Percentiles rank a stretch among this genome's conserved stretches.
Evolutionary conservation across 2,888 invertebrate genomes (phyloP).

Genomic region (Hoplodrina blanda): DNA sequence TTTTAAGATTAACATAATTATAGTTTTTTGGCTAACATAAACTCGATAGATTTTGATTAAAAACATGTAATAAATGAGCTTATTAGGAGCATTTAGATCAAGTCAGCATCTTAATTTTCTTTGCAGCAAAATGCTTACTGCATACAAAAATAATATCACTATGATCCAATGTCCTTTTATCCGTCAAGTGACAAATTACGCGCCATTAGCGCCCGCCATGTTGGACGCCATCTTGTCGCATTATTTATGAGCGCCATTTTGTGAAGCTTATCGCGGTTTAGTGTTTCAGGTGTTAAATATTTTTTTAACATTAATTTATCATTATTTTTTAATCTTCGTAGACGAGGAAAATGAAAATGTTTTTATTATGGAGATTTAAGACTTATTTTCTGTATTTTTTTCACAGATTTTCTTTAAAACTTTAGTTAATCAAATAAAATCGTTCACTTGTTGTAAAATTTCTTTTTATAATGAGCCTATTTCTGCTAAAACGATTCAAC

Average conservation of each 20-base stretch:
- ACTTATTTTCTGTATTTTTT: not conserved
- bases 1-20: no score
- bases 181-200: slow-evolving; percentile 59
- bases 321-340: slow-evolving; percentile 2
- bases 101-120: no score
- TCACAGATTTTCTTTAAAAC: not conserved
- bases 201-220: slow-evolving; percentile 61
- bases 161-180: slow-evolving; percentile 45
- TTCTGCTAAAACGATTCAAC: no score
- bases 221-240: slow-evolving; percentile 62
- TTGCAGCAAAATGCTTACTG: not conserved
- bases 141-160: slow-evolving; percentile 23
- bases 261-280: slow-evolving; percentile 56
- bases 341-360: not conserved
- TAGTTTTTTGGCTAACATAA: no score
- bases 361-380: not conserved
- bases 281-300: slow-evolving; percentile 42
- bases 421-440: no score
- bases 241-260: slow-evolving; percentile 66
- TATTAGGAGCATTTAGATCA: no score
- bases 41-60: no score
- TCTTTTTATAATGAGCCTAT: no score
- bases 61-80: no score
- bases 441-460: no score
- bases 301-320: slow-evolving; percentile 21